Evolutionary conservation across 2,113 vertebrate genomes (phyloP), one percentile per base, ranked within the genome.

Genomic region (Phrynosoma blainvillii): DNA sequence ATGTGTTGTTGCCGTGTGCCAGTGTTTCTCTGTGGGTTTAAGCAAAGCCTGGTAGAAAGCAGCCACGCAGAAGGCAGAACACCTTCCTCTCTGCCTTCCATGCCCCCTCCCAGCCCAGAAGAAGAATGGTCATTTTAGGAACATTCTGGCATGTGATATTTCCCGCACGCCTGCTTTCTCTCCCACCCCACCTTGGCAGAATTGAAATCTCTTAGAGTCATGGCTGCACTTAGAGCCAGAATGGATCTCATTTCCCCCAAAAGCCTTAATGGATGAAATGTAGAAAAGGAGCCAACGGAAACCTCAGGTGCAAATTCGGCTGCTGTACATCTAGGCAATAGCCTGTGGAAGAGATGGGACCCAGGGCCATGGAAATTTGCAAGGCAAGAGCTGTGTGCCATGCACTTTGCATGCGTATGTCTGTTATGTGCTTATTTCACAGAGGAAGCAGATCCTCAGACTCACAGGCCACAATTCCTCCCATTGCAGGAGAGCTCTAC

Each of bases 11-110:
- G 79, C 91, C 0, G 47, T 90, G 73, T 25, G n/a, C 84, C 82
- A 0, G 88, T 40, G 23, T 36, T 87, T 91, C 89, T 80, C 93
- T 89, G 2, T 85, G 92, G 94, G 68, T 93, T 93, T 92, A 87
- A 90, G 76, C 88, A 84, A 84, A 86, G 91, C 85, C 82, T 76
- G 73, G 83, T 79, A 92, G 89, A 91, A 23, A 23, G 21, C 40
- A 91, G 20, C 87, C 88, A 88, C 52, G 25, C 74, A 14, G 23
- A 86, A 86, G 93, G 76, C 81, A 82, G 87, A 68, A 78, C 84
- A 65, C 2, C 32, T 65, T 62, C 52, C 18, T 54, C 52, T 36
- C 65, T 47, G 47, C 47, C 47, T 47, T 47, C 47, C 47, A 47
- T 7, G 47, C 47, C 7, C 54, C 14, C 36, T 32, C 36, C 36